phyloP scores from a whole-genome alignment of 2,113 vertebrate species.

The Crotalus tigris region DNA sequence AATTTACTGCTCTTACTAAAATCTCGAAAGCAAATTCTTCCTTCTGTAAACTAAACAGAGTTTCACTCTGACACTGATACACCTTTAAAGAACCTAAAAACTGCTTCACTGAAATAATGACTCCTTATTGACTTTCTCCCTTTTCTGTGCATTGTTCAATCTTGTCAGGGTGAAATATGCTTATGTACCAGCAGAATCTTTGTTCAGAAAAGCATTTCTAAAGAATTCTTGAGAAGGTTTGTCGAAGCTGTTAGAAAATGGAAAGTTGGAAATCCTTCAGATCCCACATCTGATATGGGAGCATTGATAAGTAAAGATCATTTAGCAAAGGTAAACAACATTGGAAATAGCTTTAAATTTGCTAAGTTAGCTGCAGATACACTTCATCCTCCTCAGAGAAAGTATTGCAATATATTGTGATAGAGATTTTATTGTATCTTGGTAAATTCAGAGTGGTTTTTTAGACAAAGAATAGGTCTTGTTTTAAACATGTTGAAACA shows the following conservation, averaged over 20 bases:
- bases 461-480: not conserved
- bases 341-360: not conserved
- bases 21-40: not conserved
- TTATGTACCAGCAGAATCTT: conserved; percentile 97
- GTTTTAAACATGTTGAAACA: not conserved
- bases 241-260: conserved; percentile 84
- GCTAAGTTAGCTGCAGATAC: not conserved
- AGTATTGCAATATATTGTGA: not conserved
- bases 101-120: not conserved
- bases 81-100: not conserved
- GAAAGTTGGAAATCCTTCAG: conserved; percentile 85
- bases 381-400: not conserved
- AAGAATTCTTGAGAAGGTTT: conserved; percentile 86
- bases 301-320: conserved; percentile 94
- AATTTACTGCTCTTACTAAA: not conserved
- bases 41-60: not conserved
- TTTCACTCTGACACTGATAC: not conserved
- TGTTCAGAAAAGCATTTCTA: conserved; percentile 86
- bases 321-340: conserved; percentile 82
- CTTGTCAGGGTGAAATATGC: conserved; percentile 91
- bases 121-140: not conserved
- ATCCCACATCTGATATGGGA: conserved; percentile 77
- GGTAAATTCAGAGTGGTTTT: not conserved
- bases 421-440: not conserved
- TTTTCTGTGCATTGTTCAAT: not conserved